Evolutionary conservation across 2,113 vertebrate species (phyloP).

Genomic region (Kobus ellipsiprymnus): DNA sequence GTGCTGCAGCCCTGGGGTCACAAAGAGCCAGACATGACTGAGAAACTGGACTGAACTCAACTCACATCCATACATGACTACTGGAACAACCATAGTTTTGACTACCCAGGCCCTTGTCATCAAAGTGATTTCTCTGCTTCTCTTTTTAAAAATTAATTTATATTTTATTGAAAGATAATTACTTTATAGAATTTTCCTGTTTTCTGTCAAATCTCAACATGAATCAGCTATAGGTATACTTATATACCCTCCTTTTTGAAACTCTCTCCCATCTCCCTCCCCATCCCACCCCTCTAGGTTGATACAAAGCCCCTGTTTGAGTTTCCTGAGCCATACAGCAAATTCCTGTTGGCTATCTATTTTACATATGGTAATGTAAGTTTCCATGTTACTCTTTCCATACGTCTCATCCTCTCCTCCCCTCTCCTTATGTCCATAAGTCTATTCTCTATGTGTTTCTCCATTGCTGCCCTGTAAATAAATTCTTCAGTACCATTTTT

Average conservation of each 20-base stretch:
- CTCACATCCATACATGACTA: background rate
- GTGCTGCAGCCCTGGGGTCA: background rate
- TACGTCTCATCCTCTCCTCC: background rate
- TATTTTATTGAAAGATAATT: background rate
- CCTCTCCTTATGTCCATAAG: background rate
- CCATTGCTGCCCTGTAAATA: background rate
- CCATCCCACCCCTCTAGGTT: background rate
- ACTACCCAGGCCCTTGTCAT: no score
- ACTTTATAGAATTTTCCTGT: background rate
- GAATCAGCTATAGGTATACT: background rate
- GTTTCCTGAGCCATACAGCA: background rate
- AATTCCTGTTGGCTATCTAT: background rate
- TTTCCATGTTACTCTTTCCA: background rate
- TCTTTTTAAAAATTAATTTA: rapidly evolving
- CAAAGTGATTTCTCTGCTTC: background rate
- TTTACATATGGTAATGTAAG: background rate
- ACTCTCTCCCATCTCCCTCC: background rate
- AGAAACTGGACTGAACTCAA: background rate
- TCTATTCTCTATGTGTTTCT: background rate
- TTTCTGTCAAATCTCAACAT: background rate
- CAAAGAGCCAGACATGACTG: background rate
- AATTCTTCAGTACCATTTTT: background rate
- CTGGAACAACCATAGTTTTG: no score
- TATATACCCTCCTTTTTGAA: background rate
- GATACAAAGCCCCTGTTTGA: background rate